Conservation (phyloP, 2,888 invertebrate genomes). For the Torymus tubicola region DNA sequence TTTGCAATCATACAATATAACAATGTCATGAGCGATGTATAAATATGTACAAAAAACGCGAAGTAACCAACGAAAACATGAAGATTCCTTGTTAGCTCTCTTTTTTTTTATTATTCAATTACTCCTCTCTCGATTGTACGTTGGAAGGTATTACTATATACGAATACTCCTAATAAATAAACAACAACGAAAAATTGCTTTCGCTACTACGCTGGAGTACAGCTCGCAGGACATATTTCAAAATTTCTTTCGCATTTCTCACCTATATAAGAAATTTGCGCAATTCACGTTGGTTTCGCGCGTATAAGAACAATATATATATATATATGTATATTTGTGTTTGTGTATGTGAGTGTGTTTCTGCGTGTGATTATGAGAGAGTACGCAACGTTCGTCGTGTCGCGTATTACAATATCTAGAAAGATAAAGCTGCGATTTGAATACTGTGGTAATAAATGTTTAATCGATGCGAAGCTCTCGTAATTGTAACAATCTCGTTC, state of each 20-base stretch:
- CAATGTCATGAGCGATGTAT: conserved; percentile 54
- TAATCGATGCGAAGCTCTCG: conserved; percentile 64
- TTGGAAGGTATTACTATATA: conserved; percentile 46
- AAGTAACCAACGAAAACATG: conserved; percentile 33
- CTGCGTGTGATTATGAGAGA: too few relatives aligned
- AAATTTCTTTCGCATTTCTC: conserved; percentile 16
- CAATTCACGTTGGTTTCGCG: conserved; percentile 19
- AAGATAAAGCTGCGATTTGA: conserved; percentile 75
- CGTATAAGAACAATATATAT: conserved; percentile 38
- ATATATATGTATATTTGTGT: not conserved
- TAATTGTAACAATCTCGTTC: conserved; percentile 62
- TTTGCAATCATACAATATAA: conserved; percentile 52
- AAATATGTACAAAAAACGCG: conserved; percentile 58
- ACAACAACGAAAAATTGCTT: conserved; percentile 43
- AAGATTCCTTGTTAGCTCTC: not conserved
- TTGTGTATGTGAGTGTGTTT: too few relatives aligned
- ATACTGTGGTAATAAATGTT: conserved; percentile 74
- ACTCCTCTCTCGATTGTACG: conserved; percentile 40
- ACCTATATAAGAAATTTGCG: conserved; percentile 8
- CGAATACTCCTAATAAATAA: conserved; percentile 55
- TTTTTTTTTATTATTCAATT: conserved; percentile 23
- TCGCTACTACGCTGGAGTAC: conserved; percentile 34
- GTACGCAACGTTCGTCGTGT: conserved; percentile 19
- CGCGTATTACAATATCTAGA: conserved; percentile 65
- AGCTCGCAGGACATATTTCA: conserved; percentile 12